phyloP scores from a whole-genome alignment of 2,113 vertebrate species.

The Rhipidura dahli region DNA sequence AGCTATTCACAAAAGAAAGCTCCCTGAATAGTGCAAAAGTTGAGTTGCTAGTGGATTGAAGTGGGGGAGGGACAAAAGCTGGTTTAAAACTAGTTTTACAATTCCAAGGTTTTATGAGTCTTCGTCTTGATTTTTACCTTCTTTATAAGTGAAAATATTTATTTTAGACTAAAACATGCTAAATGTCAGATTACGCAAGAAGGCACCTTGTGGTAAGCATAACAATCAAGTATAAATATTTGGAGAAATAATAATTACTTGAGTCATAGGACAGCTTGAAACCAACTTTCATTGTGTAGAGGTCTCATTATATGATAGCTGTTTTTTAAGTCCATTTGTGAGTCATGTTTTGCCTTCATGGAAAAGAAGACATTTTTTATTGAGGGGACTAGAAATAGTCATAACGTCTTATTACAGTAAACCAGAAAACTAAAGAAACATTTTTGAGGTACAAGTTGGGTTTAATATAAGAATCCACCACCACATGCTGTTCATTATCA shows the following conservation, averaged over 20 bases:
- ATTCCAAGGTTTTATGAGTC: background rate
- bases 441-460: background rate
- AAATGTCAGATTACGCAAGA: conserved; percentile 25
- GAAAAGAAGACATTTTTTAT: background rate
- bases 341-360: background rate
- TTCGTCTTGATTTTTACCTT: conserved; percentile 22
- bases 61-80: background rate
- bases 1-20: conserved; percentile 54
- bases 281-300: background rate
- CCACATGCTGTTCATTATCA: background rate
- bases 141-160: conserved; percentile 41
- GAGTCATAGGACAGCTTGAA: background rate
- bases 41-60: conserved; percentile 36
- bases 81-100: background rate
- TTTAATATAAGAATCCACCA: background rate
- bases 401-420: background rate
- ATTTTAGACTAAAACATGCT: conserved; percentile 26
- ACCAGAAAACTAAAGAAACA: background rate
- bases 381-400: background rate
- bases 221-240: conserved; percentile 2
- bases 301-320: background rate
- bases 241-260: conserved; percentile 10
- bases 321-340: background rate
- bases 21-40: conserved; percentile 66
- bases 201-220: background rate